Conservation (phyloP, 2,888 invertebrate species). For the Eustalomyia histrio region DNA sequence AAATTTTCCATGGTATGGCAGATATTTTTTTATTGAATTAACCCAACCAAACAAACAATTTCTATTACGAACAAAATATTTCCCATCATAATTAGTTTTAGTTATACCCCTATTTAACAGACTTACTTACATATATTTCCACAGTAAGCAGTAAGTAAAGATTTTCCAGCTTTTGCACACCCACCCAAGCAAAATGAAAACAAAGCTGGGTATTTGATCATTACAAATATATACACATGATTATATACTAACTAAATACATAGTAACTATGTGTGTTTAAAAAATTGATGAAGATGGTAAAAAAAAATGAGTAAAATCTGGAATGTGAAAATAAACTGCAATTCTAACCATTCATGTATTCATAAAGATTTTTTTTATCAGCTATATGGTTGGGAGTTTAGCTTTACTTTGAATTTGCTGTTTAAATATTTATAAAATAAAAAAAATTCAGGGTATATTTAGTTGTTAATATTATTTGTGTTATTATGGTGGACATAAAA, state of each 20-base stretch:
- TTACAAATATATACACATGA: background rate
- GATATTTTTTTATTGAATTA: no score
- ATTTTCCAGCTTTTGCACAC: constrained; percentile 3
- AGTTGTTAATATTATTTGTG: background rate
- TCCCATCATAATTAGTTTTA: no score
- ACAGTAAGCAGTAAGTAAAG: background rate
- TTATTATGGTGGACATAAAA: background rate
- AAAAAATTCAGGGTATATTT: background rate
- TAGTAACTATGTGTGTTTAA: background rate
- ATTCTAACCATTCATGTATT: constrained; percentile 7
- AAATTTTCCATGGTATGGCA: no score
- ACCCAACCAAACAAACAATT: no score
- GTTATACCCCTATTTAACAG: no score
- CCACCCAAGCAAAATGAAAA: constrained; percentile 1
- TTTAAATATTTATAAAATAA: no score
- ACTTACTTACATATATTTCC: background rate
- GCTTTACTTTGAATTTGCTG: no score
- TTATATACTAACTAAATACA: background rate
- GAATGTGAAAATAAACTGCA: constrained; percentile 1
- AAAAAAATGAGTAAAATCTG: background rate
- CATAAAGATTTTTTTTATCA: background rate
- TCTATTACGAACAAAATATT: no score
- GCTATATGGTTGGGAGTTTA: background rate
- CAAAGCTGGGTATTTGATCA: background rate
- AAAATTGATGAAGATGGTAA: background rate